These are phyloP conservation scores for Glomeris maerens DNA, from an alignment of 1,140 invertebrate genomes.

Conservation along the genomic window DNA sequence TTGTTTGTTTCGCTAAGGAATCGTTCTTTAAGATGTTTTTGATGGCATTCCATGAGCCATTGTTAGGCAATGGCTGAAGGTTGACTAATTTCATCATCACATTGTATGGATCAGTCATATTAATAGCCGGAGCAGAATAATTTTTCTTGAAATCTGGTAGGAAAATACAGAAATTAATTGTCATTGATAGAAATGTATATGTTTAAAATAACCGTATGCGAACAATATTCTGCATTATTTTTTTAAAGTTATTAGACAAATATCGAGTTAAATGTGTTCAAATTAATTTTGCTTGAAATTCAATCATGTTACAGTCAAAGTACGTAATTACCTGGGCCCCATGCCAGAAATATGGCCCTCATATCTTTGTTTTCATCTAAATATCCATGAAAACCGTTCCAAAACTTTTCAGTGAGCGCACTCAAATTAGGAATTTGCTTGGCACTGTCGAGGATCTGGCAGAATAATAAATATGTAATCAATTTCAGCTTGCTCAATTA, in stretches of 20 bases:
- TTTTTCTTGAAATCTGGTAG: constrained; percentile 1
- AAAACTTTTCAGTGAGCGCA: neutral
- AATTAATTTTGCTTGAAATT: no score
- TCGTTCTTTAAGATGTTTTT: no score
- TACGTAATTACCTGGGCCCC: neutral
- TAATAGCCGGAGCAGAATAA: neutral
- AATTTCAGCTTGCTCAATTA: neutral
- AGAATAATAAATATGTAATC: neutral
- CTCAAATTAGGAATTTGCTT: constrained; percentile 3
- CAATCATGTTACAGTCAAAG: no score
- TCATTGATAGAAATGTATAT: neutral
- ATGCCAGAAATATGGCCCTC: constrained; percentile 2
- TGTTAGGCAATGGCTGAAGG: neutral
- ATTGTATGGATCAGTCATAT: constrained; percentile 6
- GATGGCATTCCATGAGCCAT: neutral
- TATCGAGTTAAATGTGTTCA: neutral
- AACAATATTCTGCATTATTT: no score
- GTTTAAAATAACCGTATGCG: neutral
- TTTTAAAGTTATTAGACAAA: neutral
- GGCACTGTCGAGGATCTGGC: neutral
- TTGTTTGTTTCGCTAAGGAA: no score
- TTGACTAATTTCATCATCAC: neutral
- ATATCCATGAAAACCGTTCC: constrained; percentile 8
- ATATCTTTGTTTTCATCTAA: neutral
- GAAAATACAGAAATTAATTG: neutral